A percentile compares a stretch with the other conserved stretches of the same genome.
These are phyloP conservation scores for Thereuonema tuberculata DNA, from an alignment of 1,140 invertebrate species.

Conservation along the genomic window DNA sequence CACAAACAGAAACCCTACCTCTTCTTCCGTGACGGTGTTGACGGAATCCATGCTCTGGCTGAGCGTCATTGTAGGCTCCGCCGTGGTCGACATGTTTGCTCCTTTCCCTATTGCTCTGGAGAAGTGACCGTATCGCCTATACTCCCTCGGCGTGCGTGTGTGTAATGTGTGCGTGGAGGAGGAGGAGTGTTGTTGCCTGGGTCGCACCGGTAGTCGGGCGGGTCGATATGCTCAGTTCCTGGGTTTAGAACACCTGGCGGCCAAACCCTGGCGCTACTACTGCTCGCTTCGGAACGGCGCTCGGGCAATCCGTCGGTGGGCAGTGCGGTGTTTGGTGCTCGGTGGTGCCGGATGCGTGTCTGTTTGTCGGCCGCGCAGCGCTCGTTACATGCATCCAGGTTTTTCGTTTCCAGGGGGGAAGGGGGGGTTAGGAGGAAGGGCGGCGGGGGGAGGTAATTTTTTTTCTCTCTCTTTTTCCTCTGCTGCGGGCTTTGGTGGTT, in stretches of 20 bases:
- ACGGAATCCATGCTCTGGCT: conserved; percentile 85
- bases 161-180: background rate
- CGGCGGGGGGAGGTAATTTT: background rate
- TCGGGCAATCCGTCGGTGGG: background rate
- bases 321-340: background rate
- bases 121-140: background rate
- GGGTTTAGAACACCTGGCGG: background rate
- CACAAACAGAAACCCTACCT: no score
- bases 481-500: background rate
- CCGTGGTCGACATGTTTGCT: conserved; percentile 9
- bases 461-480: background rate
- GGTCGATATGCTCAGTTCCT: background rate
- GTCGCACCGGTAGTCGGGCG: background rate
- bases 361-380: background rate
- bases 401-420: background rate
- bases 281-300: background rate
- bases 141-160: background rate
- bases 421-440: background rate
- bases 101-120: background rate
- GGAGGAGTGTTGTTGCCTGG: background rate
- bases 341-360: background rate
- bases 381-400: conserved; percentile 2
- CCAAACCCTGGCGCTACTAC: background rate
- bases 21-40: conserved; percentile 75
- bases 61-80: conserved; percentile 32